Conservation (phyloP, 1,140 invertebrate species). For the Leptoteleia sp. region DNA sequence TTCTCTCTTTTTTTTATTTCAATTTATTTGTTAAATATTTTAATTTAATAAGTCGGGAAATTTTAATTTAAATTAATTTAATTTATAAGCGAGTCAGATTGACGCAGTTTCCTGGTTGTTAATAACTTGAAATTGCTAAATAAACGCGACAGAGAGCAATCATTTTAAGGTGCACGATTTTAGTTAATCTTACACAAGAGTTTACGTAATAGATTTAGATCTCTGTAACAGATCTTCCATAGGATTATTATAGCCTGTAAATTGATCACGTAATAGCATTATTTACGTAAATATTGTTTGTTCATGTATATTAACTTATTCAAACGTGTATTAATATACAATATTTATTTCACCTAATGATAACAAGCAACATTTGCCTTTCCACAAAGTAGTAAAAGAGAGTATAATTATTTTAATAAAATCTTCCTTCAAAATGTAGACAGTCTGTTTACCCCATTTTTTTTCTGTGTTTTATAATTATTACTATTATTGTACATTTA, state of each 20-base stretch:
- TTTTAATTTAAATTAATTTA: constrained; percentile 15
- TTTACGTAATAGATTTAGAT: constrained; percentile 37
- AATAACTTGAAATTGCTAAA: constrained; percentile 23
- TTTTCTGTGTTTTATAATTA: too few species aligned
- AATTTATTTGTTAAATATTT: too few species aligned
- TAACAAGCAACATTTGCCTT: too few species aligned
- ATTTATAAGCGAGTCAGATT: constrained; percentile 12
- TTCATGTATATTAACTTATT: neutral
- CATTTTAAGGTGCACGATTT: constrained; percentile 43
- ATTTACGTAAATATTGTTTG: constrained; percentile 30
- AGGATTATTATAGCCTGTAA: constrained; percentile 27
- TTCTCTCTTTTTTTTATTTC: too few species aligned
- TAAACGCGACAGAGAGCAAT: constrained; percentile 27
- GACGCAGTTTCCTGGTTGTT: constrained; percentile 23
- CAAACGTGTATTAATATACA: too few species aligned
- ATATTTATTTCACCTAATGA: too few species aligned
- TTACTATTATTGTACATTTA: too few species aligned
- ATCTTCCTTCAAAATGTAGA: too few species aligned
- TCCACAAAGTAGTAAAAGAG: too few species aligned
- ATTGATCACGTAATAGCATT: constrained; percentile 33
- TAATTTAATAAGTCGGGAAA: too few species aligned
- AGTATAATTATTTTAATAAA: too few species aligned
- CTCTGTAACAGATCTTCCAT: constrained; percentile 14
- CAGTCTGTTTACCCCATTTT: too few species aligned
- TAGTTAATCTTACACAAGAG: constrained; percentile 38